phyloP scores from a whole-genome alignment of 2,888 invertebrate genomes.

The Metopia argyrocephala region DNA sequence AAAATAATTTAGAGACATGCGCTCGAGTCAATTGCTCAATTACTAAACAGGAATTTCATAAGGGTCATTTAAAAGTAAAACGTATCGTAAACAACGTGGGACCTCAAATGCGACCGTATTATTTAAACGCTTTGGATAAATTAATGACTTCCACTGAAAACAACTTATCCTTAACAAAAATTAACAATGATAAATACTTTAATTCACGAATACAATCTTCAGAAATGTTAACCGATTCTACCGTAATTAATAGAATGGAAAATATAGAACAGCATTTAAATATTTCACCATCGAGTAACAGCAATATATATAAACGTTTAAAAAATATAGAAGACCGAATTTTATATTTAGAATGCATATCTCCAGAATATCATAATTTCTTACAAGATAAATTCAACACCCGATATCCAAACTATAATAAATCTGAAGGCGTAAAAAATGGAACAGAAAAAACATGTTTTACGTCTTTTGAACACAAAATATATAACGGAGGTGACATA shows the following conservation, averaged over 20 bases:
- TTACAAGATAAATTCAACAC: constrained; percentile 78
- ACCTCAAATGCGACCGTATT: constrained; percentile 81
- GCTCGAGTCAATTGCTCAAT: constrained; percentile 88
- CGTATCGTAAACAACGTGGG: constrained; percentile 86
- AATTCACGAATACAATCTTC: not conserved
- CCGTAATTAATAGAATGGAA: constrained; percentile 85
- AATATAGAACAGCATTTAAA: constrained; percentile 82
- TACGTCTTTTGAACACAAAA: too few species aligned
- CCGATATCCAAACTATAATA: too few species aligned
- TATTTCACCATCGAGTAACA: constrained; percentile 80
- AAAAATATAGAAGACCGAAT: constrained; percentile 88
- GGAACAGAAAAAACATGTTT: too few species aligned
- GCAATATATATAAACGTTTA: constrained; percentile 84
- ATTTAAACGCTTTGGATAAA: constrained; percentile 78
- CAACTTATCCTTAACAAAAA: not conserved
- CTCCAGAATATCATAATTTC: constrained; percentile 89
- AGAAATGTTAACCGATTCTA: constrained; percentile 66
- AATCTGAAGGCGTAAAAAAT: too few species aligned
- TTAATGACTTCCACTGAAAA: constrained; percentile 75
- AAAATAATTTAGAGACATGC: constrained; percentile 79
- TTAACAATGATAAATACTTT: not conserved
- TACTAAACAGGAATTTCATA: constrained; percentile 85
- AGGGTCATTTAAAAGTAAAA: constrained; percentile 88
- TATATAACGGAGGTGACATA: too few species aligned
- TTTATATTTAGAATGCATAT: constrained; percentile 85